These are phyloP conservation scores for Antedon bifida DNA, from an alignment of 35 echinoderm and acorn worm species.

Conservation along the genomic window DNA sequence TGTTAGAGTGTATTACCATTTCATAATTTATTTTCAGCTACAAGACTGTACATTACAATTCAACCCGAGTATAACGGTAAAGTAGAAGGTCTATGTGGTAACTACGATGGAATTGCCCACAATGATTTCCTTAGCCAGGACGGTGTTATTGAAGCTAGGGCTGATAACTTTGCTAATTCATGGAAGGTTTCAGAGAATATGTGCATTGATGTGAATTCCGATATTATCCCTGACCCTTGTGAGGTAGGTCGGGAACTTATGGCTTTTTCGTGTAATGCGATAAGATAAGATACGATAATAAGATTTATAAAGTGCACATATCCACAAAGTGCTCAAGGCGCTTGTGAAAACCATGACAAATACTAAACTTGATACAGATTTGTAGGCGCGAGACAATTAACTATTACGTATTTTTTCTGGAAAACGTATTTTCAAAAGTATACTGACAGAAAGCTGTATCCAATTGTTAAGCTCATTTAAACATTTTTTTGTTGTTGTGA, in stretches of 20 bases:
- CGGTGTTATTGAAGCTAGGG: background rate
- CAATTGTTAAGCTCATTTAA: too few relatives aligned
- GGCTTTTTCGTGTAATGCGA: background rate
- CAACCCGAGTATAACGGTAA: conserved; percentile 7
- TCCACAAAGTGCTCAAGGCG: too few relatives aligned
- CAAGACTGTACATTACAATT: conserved; percentile 21
- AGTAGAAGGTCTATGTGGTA: background rate
- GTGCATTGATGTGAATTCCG: background rate
- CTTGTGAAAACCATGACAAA: too few relatives aligned
- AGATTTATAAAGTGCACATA: too few relatives aligned
- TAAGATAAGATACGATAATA: background rate
- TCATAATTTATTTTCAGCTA: conserved; percentile 7
- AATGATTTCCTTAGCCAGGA: background rate
- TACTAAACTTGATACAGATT: background rate
- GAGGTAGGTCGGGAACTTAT: conserved; percentile 8
- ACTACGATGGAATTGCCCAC: background rate
- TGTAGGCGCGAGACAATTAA: too few relatives aligned
- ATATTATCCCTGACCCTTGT: background rate
- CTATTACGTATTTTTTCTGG: too few relatives aligned
- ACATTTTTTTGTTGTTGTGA: too few relatives aligned
- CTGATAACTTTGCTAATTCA: background rate
- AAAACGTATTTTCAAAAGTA: too few relatives aligned
- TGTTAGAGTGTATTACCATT: background rate
- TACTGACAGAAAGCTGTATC: too few relatives aligned
- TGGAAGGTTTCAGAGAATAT: conserved; percentile 1